Percentiles rank a stretch among this genome's conserved stretches.
Conservation (phyloP, 2,888 invertebrate species). For the Lamproptera curius region DNA sequence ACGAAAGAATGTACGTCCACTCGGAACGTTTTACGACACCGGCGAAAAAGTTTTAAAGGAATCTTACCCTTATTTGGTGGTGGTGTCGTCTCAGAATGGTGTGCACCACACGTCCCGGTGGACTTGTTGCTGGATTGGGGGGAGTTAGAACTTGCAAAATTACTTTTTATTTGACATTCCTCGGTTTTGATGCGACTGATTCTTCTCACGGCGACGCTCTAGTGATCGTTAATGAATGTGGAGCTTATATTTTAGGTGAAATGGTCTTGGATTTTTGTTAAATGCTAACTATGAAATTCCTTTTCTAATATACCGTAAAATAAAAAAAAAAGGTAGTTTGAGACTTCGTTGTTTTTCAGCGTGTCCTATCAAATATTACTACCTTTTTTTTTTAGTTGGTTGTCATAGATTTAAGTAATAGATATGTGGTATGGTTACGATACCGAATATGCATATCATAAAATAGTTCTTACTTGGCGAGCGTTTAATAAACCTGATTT, state of each 20-base stretch:
- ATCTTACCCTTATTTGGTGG: constrained; percentile 20
- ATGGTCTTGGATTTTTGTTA: too few relatives aligned
- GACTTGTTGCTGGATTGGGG: constrained; percentile 20
- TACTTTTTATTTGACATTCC: constrained; percentile 30
- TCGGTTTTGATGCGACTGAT: constrained; percentile 22
- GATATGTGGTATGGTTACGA: too few relatives aligned
- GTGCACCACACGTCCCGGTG: constrained; percentile 16
- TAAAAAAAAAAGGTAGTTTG: too few relatives aligned
- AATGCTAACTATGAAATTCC: too few relatives aligned
- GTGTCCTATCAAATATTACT: too few relatives aligned
- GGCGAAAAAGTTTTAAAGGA: constrained; percentile 20
- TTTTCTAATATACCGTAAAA: too few relatives aligned
- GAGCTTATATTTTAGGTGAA: constrained; percentile 1
- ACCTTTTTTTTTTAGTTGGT: too few relatives aligned
- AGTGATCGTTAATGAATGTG: constrained; percentile 10
- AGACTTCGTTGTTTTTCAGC: too few relatives aligned
- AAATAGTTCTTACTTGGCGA: too few relatives aligned
- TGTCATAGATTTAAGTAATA: too few relatives aligned
- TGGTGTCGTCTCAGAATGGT: constrained; percentile 17
- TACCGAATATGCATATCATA: too few relatives aligned
- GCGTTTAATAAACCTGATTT: too few relatives aligned
- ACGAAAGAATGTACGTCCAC: constrained; percentile 25
- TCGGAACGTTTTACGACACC: constrained; percentile 19
- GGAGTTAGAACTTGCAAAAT: constrained; percentile 29
- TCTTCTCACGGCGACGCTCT: constrained; percentile 15